Base-by-base conservation (phyloP, 2,113 vertebrate species). In the Martes martes region DNA sequence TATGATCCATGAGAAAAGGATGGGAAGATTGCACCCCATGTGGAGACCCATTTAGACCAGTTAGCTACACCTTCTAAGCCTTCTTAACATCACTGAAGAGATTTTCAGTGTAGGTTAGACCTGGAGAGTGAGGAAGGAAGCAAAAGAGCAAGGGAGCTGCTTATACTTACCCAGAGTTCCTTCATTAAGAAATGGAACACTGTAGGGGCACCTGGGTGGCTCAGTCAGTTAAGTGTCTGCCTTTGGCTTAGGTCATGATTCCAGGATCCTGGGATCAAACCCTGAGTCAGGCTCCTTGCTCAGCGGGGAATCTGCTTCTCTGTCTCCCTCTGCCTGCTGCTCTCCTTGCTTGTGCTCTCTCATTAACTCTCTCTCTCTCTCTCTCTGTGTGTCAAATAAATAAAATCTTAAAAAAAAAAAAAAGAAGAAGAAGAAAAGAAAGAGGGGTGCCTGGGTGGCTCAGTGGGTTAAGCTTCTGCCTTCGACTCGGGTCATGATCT, bases 101-200 rank as follows among this genome's bases (percentile, higher is more conserved):
- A 42, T 65, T 65, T 33, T n/a, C 13, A 26, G 10, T 18, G 21
- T 13, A 1, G 0, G 2, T n/a, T 47, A 7, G 69, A 71, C 23
- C 52, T 69, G 16, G 36, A 39, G 16, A 26, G 3, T 45, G 63
- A 89, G 74, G 23, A 42, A 74, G 36, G 23, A 7, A 14, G 2
- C 7, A 13, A 2, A 31, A 18, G 7, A 14, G 1, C 5, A 13
- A 2, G 5, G 8, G 4, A 42, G 2, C n/a, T 47, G 6, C 31
- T 26, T 16, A 39, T 31, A 36, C 7, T 23, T 23, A 65, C 14
- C 6, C 11, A 65, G 8, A 15, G 7, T 39, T 16, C 9, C 83
- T 74, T 73, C 26, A 69, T 80, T 83, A 76, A 59, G 50, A 94
- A 90, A 69, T 3, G 33, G 8, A 5, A 28, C 33, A 10, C 7